These are phyloP conservation scores for Phrynosoma blainvillii DNA, from an alignment of 2,113 vertebrate genomes.

Conservation along the genomic window DNA sequence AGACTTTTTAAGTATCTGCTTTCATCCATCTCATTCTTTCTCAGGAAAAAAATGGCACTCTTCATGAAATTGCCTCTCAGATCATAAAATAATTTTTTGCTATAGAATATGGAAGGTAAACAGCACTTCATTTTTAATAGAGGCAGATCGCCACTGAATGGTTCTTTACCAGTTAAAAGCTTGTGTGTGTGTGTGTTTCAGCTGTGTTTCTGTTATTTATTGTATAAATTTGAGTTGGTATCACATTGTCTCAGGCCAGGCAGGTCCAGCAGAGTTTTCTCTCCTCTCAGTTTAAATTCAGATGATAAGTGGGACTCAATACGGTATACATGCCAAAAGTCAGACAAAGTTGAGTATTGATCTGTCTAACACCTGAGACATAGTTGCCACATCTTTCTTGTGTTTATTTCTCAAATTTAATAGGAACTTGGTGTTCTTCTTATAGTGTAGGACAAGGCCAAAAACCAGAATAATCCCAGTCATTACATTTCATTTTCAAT, in stretches of 20 bases:
- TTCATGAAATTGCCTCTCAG: neutral
- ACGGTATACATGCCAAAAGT: neutral
- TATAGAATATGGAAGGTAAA: neutral
- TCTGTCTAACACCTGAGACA: neutral
- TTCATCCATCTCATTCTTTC: neutral
- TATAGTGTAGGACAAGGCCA: neutral
- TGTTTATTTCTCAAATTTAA: neutral
- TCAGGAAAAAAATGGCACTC: neutral
- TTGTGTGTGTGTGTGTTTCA: neutral
- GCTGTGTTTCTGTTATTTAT: neutral
- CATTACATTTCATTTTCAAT: neutral
- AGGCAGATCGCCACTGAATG: neutral
- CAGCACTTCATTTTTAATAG: neutral
- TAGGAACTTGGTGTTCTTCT: neutral
- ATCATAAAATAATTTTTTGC: neutral
- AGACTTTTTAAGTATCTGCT: neutral
- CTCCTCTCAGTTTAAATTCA: neutral
- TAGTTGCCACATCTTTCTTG: neutral
- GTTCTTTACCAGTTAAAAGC: neutral
- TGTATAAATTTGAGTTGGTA: neutral
- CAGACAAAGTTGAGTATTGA: neutral
- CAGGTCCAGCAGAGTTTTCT: neutral
- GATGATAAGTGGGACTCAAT: neutral
- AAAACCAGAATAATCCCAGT: neutral
- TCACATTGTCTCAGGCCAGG: neutral